Base-by-base conservation (phyloP, 1,140 invertebrate species). In the Nylanderia fulva region DNA sequence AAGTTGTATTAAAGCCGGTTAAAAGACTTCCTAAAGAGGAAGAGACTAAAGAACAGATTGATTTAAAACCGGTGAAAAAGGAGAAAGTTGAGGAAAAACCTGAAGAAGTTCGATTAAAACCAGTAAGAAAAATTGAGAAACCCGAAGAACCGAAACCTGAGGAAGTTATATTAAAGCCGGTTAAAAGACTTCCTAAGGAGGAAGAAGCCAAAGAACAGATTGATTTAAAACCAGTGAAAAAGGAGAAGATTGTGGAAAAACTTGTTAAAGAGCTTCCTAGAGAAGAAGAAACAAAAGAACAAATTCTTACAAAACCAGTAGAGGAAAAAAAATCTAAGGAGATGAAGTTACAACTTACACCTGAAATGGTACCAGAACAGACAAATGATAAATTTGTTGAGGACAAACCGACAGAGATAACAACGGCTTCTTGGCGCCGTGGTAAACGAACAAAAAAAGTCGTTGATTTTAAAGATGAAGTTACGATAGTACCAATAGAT, bases 381-480 rank as follows among this genome's bases (percentile, higher is more conserved):
- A 63, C 85, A 0, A 85, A 52, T 2, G 85, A 60, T 21, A 83
- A 83, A 79, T 21, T 42, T 2, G 72, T 76, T n/a, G 72, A 89
- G 18, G 76, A 89, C 0, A 45, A 84, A n/a, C 1, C 54, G 4
- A 13, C 9, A 66, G 87, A 90, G 18, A 45, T 39, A 8, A 56
- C 79, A 0, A 60, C 69, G 63, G 52, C 82, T 18, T 82, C 91
- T 9, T 93, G 92, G 92, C 87, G 84, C 18, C 90, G 88, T 56
- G 75, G 84, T 18, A 91, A 86, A 21, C 88, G 86, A 18, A 36
- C 56, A 0, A 90, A 92, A 15, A 93, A 93, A 85, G 86, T 91
- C 4, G 93, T 94, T 29, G 93, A 93, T 27, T 93, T 94, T 68
- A 90, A 87, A 36, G 93, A 94, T 77, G 91, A 91, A 79, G 92